Conservation (phyloP, 2,888 invertebrate genomes). For the Amphimallon solstitiale region DNA sequence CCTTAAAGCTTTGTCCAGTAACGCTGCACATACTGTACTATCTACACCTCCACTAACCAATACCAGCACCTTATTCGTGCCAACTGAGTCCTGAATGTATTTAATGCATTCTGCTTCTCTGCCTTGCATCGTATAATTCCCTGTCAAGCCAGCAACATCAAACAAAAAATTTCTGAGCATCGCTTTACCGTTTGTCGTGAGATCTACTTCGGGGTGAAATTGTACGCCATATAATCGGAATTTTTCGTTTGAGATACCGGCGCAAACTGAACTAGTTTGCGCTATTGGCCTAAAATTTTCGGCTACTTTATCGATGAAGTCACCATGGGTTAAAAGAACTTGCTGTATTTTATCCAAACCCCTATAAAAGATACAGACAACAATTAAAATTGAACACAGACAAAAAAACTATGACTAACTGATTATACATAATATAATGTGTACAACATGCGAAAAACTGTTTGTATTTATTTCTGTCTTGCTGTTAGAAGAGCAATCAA, state of each 20-base stretch:
- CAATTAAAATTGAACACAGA: not conserved
- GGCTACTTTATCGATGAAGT: slow-evolving; percentile 92
- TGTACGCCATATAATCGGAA: slow-evolving; percentile 94
- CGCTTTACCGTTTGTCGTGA: slow-evolving; percentile 88
- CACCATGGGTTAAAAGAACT: slow-evolving; percentile 96
- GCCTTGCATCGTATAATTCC: slow-evolving; percentile 87
- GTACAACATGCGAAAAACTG: no score
- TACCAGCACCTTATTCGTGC: slow-evolving; percentile 89
- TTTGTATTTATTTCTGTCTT: no score
- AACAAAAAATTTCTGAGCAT: slow-evolving; percentile 96
- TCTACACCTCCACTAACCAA: slow-evolving; percentile 98
- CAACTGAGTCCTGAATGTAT: slow-evolving; percentile 90
- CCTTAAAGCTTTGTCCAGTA: slow-evolving; percentile 88
- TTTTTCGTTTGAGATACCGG: slow-evolving; percentile 92
- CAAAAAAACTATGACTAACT: no score
- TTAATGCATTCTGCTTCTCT: slow-evolving; percentile 91
- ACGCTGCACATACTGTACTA: slow-evolving; percentile 98
- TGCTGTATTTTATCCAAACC: slow-evolving; percentile 87
- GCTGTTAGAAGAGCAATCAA: no score
- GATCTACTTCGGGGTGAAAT: slow-evolving; percentile 98
- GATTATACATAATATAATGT: no score
- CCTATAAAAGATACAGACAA: slow-evolving; percentile 65
- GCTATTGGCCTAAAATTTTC: slow-evolving; percentile 89
- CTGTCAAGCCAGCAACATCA: slow-evolving; percentile 87
- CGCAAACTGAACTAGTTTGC: slow-evolving; percentile 82